A percentile compares a stretch with the other conserved stretches of the same genome.
phyloP scores from a whole-genome alignment of 2,888 invertebrate genomes.

The Nephrocerus scutellatus region DNA sequence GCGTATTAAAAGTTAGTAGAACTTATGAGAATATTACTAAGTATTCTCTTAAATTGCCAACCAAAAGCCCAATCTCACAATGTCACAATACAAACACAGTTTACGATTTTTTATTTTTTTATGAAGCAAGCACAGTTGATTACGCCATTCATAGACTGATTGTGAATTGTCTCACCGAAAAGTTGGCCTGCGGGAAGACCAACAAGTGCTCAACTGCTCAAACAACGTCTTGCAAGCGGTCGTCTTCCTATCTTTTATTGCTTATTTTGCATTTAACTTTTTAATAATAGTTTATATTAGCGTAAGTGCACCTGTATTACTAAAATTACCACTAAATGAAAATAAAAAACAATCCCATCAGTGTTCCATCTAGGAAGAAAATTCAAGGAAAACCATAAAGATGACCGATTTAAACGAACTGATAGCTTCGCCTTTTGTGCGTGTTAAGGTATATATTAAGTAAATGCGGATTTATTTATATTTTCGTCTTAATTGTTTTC shows the following conservation, averaged over 20 bases:
- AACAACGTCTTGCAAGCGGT: too few species aligned
- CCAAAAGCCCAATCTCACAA: too few species aligned
- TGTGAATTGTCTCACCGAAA: neutral
- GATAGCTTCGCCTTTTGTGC: slow-evolving; percentile 43
- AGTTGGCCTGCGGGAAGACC: slow-evolving; percentile 3
- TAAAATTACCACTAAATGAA: slow-evolving; percentile 11
- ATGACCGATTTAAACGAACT: slow-evolving; percentile 45
- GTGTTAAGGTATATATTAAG: slow-evolving; percentile 43
- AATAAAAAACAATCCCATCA: neutral
- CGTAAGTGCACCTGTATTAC: too few species aligned
- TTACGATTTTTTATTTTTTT: neutral
- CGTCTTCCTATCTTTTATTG: too few species aligned
- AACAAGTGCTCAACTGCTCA: slow-evolving; percentile 10
- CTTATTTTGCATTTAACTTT: too few species aligned
- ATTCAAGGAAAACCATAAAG: slow-evolving; percentile 18
- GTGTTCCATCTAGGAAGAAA: neutral
- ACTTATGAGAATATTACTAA: too few species aligned
- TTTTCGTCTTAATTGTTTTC: too few species aligned
- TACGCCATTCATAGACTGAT: slow-evolving; percentile 1
- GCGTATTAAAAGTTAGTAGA: too few species aligned
- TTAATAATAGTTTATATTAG: too few species aligned
- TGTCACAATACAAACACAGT: neutral
- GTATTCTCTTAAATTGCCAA: too few species aligned
- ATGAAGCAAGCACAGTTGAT: slow-evolving; percentile 1
- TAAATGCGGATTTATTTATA: too few species aligned